These are phyloP conservation scores for Coracias cyanogaster DNA, from an alignment of 2,797 vertebrate genomes.

Conservation along the genomic window DNA sequence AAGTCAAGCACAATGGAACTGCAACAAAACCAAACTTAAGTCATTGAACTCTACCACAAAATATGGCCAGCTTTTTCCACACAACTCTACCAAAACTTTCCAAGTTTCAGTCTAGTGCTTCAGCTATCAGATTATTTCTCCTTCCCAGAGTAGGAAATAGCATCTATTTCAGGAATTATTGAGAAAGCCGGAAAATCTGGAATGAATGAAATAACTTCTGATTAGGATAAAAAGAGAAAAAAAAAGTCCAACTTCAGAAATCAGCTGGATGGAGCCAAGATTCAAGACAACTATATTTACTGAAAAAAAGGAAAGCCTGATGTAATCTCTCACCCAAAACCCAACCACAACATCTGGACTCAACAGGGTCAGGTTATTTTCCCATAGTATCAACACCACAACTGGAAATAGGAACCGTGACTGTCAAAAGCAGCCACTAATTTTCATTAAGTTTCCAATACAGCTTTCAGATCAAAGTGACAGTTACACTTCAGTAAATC, in stretches of 20 bases:
- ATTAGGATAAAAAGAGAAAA: background rate
- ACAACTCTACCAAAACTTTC: background rate
- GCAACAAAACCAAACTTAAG: background rate
- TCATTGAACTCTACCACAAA: background rate
- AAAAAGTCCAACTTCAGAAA: background rate
- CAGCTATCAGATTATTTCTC: background rate
- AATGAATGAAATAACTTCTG: background rate
- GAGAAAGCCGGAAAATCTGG: background rate
- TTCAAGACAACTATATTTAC: background rate
- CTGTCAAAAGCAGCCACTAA: background rate
- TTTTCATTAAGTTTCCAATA: constrained; percentile 44
- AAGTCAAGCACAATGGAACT: background rate
- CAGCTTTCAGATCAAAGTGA: constrained; percentile 56
- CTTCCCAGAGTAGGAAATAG: background rate
- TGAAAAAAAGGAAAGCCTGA: background rate
- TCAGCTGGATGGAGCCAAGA: background rate
- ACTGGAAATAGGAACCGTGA: background rate
- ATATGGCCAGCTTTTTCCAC: background rate
- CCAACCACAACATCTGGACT: background rate
- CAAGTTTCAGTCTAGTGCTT: background rate
- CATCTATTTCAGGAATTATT: constrained; percentile 1
- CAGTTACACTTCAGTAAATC: constrained; percentile 47
- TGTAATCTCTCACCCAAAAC: constrained; percentile 12
- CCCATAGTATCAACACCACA: constrained; percentile 22
- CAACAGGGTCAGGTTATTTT: constrained; percentile 24